Evolutionary conservation across 2,113 vertebrate genomes (phyloP), one percentile per base, ranked within the genome.

Genomic region (Indicator indicator): DNA sequence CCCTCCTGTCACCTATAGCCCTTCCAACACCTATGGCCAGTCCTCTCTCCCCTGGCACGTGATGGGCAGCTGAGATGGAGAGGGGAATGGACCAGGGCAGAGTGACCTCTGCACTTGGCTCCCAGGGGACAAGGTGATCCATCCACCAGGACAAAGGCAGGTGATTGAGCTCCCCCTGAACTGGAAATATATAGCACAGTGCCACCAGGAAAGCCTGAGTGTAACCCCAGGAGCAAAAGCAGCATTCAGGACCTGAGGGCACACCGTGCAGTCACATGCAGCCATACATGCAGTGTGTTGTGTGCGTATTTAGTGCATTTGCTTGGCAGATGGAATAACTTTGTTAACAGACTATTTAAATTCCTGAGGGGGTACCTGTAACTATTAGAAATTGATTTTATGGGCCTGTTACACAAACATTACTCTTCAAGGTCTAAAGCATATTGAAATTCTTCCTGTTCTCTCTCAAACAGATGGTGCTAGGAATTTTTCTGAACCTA

Each of bases 401-500:
- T 96, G 97, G 97, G 97, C 94, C 95, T 93, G 89, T 97, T 97
- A 94, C 83, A 97, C 96, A 97, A 97, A 96, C 96, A 97, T 97
- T 97, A 97, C 97, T 97, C 96, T 97, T 96, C 97, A 95, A 98
- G 97, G 95, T 97, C 97, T 97, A 96, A 95, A 97, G 96, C 95
- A 85, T 90, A 94, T 93, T 93, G 97, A 97, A 96, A 95, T 97
- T 96, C 96, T 98, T 98, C 97, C 97, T 97, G 97, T 97, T 98
- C 97, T 90, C 95, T 97, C 93, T 90, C 96, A 97, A 98, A 97
- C 98, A 98, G 98, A 98, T 98, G 98, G 98, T 95, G 97, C 94
- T 97, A 94, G 97, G 96, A 98, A 97, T 97, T 97, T 97, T 97
- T 97, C 88, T 95, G 92, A 97, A 97, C 96, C 92, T 77, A 95